Percentiles rank a stretch among this genome's conserved stretches.
These are phyloP conservation scores for Caenorhabditis sp. DNA, from an alignment of 2,888 invertebrate genomes.

Conservation along the genomic window DNA sequence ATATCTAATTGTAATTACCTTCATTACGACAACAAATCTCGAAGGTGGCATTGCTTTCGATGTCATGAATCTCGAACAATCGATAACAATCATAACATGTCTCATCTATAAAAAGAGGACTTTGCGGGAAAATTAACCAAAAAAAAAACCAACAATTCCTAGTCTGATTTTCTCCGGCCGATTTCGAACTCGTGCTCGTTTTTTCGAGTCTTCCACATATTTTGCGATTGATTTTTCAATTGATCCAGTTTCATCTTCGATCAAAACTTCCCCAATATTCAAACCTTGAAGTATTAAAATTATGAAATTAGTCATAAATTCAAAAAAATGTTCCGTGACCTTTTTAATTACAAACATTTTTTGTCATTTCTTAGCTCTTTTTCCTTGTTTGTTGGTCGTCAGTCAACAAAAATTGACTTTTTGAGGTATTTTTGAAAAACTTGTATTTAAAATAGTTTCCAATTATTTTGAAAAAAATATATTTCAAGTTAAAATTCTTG, in stretches of 20 bases:
- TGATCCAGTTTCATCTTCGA: conserved; percentile 92
- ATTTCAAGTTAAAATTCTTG: too few species aligned
- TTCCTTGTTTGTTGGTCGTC: too few species aligned
- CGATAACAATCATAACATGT: conserved; percentile 88
- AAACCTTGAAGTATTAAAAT: conserved; percentile 43
- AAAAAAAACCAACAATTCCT: conserved; percentile 78
- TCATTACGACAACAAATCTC: conserved; percentile 44
- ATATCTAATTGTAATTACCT: conserved; percentile 15
- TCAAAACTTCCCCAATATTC: conserved; percentile 82
- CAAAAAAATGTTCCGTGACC: too few species aligned
- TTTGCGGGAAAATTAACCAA: neutral
- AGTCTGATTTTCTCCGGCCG: conserved; percentile 80
- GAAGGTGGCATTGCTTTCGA: conserved; percentile 94
- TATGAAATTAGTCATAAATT: neutral
- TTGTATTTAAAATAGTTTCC: too few species aligned
- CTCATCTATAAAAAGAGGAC: conserved; percentile 81
- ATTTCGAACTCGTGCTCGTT: conserved; percentile 74
- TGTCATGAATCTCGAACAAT: conserved; percentile 92
- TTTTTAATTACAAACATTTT: too few species aligned
- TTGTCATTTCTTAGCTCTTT: too few species aligned
- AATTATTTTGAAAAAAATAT: too few species aligned
- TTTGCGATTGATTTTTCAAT: conserved; percentile 89
- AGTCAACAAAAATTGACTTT: too few species aligned
- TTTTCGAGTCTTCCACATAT: conserved; percentile 86
- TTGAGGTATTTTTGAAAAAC: too few species aligned